A percentile compares a stretch with the other conserved stretches of the same genome.
These are phyloP conservation scores for Limenitis camilla DNA, from an alignment of 2,888 invertebrate species.

Conservation along the genomic window DNA sequence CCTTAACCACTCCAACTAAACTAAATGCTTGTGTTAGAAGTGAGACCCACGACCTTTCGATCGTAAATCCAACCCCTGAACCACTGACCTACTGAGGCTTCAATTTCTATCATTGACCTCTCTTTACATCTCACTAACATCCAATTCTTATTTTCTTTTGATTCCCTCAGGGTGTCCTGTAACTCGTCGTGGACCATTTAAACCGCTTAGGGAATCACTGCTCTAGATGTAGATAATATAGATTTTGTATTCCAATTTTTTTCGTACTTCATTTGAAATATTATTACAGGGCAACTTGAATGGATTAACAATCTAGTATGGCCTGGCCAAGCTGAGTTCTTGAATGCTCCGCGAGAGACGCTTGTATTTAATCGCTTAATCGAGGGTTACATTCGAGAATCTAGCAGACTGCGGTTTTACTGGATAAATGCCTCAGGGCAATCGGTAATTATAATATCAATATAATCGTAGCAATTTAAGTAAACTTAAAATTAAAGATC, in stretches of 20 bases:
- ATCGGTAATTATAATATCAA: conserved; percentile 69
- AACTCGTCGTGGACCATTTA: too few species aligned
- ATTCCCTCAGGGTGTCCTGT: too few species aligned
- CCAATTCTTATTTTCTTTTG: too few species aligned
- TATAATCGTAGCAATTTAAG: neutral
- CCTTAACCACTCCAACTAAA: too few species aligned
- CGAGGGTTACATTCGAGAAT: conserved; percentile 82
- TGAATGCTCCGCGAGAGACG: conserved; percentile 63
- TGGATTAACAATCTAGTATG: conserved; percentile 84
- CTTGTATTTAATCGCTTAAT: conserved; percentile 74
- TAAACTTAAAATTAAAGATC: too few species aligned
- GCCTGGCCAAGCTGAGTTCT: conserved; percentile 75
- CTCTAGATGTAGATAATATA: neutral
- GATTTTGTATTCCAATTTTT: neutral
- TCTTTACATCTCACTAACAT: too few species aligned
- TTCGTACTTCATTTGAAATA: neutral
- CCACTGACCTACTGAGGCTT: too few species aligned
- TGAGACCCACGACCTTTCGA: too few species aligned
- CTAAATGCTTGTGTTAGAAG: too few species aligned
- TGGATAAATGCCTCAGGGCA: conserved; percentile 87
- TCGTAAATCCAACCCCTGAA: too few species aligned
- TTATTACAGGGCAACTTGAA: conserved; percentile 75
- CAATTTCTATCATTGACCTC: too few species aligned
- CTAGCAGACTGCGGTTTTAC: conserved; percentile 79
- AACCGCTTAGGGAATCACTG: too few species aligned